Base-by-base conservation (phyloP, 2,113 vertebrate genomes). In the Lipotes vexillifer region DNA sequence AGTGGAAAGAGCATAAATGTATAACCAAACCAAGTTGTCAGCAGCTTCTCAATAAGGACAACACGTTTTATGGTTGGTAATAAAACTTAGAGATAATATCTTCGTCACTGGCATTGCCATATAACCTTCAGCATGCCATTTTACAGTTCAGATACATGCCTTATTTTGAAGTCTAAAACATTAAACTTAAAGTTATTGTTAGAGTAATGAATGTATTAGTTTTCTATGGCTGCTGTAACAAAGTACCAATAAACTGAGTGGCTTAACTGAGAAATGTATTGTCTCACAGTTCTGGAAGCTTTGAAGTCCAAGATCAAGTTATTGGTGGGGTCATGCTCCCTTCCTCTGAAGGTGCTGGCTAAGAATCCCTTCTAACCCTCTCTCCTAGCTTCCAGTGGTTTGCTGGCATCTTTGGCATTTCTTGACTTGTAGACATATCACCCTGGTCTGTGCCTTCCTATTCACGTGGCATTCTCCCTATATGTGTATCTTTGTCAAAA, bases 141-240 rank as follows among this genome's bases (percentile, higher is more conserved):
- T 85, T 46, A 7, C 2, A 74, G 33, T 2, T 94, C 31, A 90
- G 68, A 77, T 33, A 81, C 1, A 2, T 41, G 11, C 8, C 18
- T 75, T 61, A 90, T 72, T 94, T 85, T 93, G 71, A 97, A 66
- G 17, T 31, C 66, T 72, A 85, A 90, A 84, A 90, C 18, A 93
- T 93, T 17, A 91, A 61, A 1, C 9, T 94, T 88, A 90, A 90
- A 92, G 52, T 10, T 68, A 74, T 59, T 36, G 18, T 84, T 91
- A 95, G 71, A 83, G 23, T 18, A 71, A 71, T 55, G 2, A 9
- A 18, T 27, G 0, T 87, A 46, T 55, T 74, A 29, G 46, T 63
- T 90, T 91, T 20, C 52, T 72, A 31, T 17, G 20, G 10, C 11
- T 65, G 18, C 7, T 69, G 21, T 84, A 49, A 65, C 3, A 57